These are phyloP conservation scores for Cheirogaleus medius DNA, from an alignment of 2,113 vertebrate genomes.

Conservation along the genomic window DNA sequence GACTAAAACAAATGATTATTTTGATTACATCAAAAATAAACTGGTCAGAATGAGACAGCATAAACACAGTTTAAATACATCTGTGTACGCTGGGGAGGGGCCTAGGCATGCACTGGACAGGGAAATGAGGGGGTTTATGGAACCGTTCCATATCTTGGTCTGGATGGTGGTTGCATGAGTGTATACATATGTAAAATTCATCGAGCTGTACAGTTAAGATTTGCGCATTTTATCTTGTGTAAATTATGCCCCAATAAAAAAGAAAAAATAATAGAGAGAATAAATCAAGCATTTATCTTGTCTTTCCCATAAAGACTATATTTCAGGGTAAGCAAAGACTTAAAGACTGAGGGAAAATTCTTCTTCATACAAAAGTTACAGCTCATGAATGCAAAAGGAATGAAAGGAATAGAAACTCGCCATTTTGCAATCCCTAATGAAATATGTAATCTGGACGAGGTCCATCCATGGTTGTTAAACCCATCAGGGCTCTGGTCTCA, in stretches of 20 bases:
- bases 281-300: constrained; percentile 63
- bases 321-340: constrained; percentile 52
- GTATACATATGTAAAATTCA: constrained; percentile 41
- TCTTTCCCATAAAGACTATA: constrained; percentile 6
- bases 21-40: constrained; percentile 50
- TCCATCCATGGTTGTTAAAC: neutral
- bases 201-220: constrained; percentile 39
- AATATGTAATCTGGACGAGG: neutral
- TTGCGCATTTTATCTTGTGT: constrained; percentile 15
- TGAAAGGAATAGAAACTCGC: neutral
- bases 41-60: neutral
- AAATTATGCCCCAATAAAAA: constrained; percentile 62
- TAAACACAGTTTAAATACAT: constrained; percentile 20
- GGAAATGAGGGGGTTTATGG: neutral
- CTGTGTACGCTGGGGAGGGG: neutral
- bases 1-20: constrained; percentile 35
- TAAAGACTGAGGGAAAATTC: constrained; percentile 28
- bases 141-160: neutral
- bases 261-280: constrained; percentile 16
- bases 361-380: constrained; percentile 32
- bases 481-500: neutral
- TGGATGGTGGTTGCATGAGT: neutral
- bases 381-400: neutral
- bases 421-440: neutral
- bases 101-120: neutral